Conservation (phyloP, 1,140 invertebrate genomes). For the Diabrotica virgifera region DNA sequence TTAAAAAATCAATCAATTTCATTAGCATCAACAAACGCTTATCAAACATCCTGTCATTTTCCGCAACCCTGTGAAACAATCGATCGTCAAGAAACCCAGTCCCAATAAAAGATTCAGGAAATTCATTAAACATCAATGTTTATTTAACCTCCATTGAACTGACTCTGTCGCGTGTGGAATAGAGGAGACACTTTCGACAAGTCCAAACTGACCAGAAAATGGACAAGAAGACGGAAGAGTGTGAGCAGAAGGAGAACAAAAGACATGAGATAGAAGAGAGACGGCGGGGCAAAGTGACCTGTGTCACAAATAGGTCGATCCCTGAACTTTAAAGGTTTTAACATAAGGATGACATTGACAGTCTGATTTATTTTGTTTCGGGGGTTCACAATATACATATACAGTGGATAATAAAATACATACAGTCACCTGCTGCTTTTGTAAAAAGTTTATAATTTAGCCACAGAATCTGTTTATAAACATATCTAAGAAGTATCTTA, state of each 20-base stretch:
- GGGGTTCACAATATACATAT: too few species aligned
- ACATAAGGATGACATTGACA: too few species aligned
- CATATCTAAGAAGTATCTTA: too few species aligned
- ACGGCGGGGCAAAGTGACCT: neutral
- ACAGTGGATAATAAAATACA: too few species aligned
- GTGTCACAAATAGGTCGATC: neutral
- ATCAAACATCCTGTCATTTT: neutral
- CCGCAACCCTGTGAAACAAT: neutral
- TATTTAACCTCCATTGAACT: conserved; percentile 2
- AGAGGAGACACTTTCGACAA: neutral
- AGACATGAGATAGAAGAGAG: neutral
- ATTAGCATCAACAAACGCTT: too few species aligned
- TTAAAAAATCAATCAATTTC: too few species aligned
- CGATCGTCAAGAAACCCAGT: neutral
- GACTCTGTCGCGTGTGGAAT: neutral
- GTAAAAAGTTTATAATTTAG: too few species aligned
- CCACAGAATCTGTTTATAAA: too few species aligned
- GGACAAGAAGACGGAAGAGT: neutral
- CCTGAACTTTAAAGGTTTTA: too few species aligned
- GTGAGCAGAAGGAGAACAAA: neutral
- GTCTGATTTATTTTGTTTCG: too few species aligned
- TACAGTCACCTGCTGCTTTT: too few species aligned
- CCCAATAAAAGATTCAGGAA: neutral
- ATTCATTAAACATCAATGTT: conserved; percentile 3
- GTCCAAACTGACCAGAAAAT: neutral